These are phyloP conservation scores for Bradynema listronoti DNA, from an alignment of 1,140 invertebrate species.

Conservation along the genomic window DNA sequence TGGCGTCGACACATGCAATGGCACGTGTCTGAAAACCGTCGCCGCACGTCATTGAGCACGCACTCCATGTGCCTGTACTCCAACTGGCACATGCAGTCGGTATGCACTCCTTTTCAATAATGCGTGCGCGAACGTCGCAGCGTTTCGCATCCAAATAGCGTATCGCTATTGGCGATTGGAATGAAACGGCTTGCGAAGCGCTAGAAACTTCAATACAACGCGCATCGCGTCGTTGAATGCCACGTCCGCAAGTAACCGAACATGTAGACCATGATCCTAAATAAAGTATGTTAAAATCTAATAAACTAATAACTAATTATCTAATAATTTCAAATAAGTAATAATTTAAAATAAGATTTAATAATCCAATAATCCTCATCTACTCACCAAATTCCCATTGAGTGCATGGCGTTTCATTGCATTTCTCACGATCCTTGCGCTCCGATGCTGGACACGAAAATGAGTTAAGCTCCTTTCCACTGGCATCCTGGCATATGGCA, in stretches of 20 bases:
- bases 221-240: constrained; percentile 64
- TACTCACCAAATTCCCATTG: constrained; percentile 48
- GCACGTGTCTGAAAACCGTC: constrained; percentile 49
- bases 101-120: constrained; percentile 49
- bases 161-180: no score
- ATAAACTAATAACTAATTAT: background rate
- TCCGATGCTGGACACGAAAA: constrained; percentile 29
- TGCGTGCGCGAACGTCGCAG: constrained; percentile 43
- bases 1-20: constrained; percentile 47
- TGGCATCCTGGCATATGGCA: constrained; percentile 64
- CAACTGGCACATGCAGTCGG: constrained; percentile 43
- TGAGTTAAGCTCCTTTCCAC: constrained; percentile 41
- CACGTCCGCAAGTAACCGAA: constrained; percentile 65
- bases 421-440: constrained; percentile 38
- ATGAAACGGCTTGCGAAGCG: no score
- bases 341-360: background rate
- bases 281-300: background rate
- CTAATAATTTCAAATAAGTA: background rate
- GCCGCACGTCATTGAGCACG: constrained; percentile 45
- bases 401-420: constrained; percentile 52
- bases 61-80: constrained; percentile 46
- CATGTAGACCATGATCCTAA: constrained; percentile 62
- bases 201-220: constrained; percentile 64
- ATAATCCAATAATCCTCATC: no score
- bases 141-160: constrained; percentile 14